Percentiles rank a stretch among this genome's conserved stretches.
These are phyloP conservation scores for Leucosticte australis DNA, from an alignment of 2,113 vertebrate genomes.

Conservation along the genomic window DNA sequence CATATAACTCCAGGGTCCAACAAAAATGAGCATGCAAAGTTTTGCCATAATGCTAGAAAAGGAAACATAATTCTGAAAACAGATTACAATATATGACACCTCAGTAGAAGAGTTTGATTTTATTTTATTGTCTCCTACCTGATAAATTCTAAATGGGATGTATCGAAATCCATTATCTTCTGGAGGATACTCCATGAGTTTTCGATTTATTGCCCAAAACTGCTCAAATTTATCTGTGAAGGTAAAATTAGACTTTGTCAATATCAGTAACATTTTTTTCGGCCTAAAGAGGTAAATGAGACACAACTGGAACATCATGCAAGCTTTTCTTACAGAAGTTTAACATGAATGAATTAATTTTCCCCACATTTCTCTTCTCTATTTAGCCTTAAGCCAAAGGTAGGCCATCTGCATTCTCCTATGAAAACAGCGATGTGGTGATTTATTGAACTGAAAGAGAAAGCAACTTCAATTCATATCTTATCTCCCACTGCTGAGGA, in stretches of 20 bases:
- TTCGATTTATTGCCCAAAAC: slow-evolving; percentile 99
- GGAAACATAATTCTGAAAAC: neutral
- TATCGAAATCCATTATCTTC: slow-evolving; percentile 96
- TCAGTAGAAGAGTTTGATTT: neutral
- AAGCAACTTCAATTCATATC: neutral
- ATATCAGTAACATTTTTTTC: neutral
- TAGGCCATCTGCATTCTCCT: neutral
- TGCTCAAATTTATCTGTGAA: slow-evolving; percentile 96
- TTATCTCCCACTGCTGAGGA: neutral
- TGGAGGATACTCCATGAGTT: slow-evolving; percentile 94
- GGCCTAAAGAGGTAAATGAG: neutral
- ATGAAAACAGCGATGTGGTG: neutral
- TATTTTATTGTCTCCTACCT: slow-evolving; percentile 75
- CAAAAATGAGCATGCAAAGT: neutral
- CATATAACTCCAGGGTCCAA: neutral
- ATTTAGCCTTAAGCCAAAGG: neutral
- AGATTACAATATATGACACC: neutral
- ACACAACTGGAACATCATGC: neutral
- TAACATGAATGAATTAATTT: neutral
- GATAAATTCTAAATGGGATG: slow-evolving; percentile 98
- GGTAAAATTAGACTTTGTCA: slow-evolving; percentile 60
- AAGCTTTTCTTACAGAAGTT: neutral
- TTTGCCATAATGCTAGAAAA: neutral
- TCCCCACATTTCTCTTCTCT: neutral
- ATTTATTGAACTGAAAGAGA: neutral